These are phyloP conservation scores for Amphimedon queenslandica DNA, from an alignment of 37 sponge, comb jelly and placozoan genomes.

Conservation along the genomic window DNA sequence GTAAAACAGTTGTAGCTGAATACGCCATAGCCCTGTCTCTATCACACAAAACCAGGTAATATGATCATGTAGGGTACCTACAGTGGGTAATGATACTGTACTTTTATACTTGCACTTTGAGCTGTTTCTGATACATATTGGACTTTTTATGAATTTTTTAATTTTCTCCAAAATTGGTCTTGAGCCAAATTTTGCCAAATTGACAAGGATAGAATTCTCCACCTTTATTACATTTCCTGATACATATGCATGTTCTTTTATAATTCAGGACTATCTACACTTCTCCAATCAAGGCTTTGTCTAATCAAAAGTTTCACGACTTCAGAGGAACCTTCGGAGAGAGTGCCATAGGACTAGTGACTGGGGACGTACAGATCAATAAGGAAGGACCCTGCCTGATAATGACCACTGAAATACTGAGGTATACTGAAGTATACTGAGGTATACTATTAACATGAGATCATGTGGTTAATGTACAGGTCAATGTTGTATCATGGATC, in stretches of 20 bases:
- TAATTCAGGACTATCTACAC: slow-evolving; percentile 80
- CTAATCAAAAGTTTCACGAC: slow-evolving; percentile 98
- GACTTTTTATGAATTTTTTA: too few relatives aligned
- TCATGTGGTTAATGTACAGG: slow-evolving; percentile 33
- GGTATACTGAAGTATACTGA: too few relatives aligned
- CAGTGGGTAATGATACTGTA: too few relatives aligned
- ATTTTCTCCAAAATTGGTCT: neutral
- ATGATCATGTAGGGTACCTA: too few relatives aligned
- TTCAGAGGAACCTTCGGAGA: slow-evolving; percentile 83
- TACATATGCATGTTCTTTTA: neutral
- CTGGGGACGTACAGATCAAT: slow-evolving; percentile 92
- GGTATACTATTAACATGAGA: neutral
- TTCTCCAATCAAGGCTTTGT: slow-evolving; percentile 96
- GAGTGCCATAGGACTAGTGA: slow-evolving; percentile 65
- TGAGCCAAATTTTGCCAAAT: too few relatives aligned
- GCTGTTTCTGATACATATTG: too few relatives aligned
- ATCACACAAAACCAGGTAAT: slow-evolving; percentile 82
- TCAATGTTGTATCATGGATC: slow-evolving; percentile 99
- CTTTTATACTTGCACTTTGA: too few relatives aligned
- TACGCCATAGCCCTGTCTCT: slow-evolving; percentile 87
- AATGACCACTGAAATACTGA: slow-evolving; percentile 96
- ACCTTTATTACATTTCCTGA: too few relatives aligned
- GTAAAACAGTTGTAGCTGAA: slow-evolving; percentile 99
- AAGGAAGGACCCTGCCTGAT: slow-evolving; percentile 83
- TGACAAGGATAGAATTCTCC: too few relatives aligned